These are phyloP conservation scores for Scelioninae gen. 1 DNA, from an alignment of 2,888 invertebrate genomes.

Conservation along the genomic window DNA sequence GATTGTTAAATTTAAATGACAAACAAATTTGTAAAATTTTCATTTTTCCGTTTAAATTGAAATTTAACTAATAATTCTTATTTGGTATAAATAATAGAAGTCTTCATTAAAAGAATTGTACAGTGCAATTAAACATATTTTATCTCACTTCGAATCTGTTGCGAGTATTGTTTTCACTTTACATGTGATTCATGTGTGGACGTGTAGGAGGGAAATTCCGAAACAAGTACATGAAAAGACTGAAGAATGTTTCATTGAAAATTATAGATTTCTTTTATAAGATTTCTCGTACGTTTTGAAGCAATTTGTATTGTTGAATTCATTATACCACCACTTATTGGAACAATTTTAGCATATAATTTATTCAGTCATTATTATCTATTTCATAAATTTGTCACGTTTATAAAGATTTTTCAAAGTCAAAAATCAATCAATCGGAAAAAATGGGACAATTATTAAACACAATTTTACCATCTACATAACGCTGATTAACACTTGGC, in stretches of 20 bases:
- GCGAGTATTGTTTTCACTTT: slow-evolving; percentile 42
- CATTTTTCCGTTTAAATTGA: slow-evolving; percentile 11
- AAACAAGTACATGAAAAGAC: slow-evolving; percentile 21
- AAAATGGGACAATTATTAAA: not conserved
- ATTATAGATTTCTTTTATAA: slow-evolving; percentile 18
- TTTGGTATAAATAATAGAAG: slow-evolving; percentile 5
- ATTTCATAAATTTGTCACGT: too few species aligned
- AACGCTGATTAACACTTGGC: slow-evolving; percentile 14
- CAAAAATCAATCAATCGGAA: too few species aligned
- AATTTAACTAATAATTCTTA: slow-evolving; percentile 26
- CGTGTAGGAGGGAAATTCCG: slow-evolving; percentile 17
- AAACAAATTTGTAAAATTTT: not conserved
- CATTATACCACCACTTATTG: not conserved
- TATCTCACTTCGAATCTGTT: slow-evolving; percentile 39
- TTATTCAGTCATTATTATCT: too few species aligned
- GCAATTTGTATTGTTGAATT: not conserved
- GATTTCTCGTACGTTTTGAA: not conserved
- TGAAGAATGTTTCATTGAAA: slow-evolving; percentile 26
- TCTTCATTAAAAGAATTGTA: slow-evolving; percentile 36
- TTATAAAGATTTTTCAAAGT: too few species aligned
- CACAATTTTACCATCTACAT: not conserved
- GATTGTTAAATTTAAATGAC: slow-evolving; percentile 6
- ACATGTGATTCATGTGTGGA: slow-evolving; percentile 35
- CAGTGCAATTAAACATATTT: slow-evolving; percentile 52
- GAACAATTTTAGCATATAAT: too few species aligned